phyloP scores from a whole-genome alignment of 2,797 vertebrate species.

The Benthosema pterotum region DNA sequence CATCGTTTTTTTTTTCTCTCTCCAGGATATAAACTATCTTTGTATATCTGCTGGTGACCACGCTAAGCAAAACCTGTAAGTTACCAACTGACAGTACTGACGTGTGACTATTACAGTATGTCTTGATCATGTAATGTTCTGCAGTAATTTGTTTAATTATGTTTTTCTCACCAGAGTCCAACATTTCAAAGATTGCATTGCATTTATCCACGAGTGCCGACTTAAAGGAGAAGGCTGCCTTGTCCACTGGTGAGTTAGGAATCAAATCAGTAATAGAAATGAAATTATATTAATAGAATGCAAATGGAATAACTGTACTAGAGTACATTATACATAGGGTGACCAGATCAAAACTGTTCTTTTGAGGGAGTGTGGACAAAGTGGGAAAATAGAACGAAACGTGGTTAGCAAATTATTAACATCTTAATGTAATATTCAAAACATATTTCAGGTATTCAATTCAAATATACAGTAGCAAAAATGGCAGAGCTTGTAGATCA shows the following conservation, averaged over 20 bases:
- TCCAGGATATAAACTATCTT: slow-evolving; percentile 91
- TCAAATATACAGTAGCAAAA: too few relatives aligned
- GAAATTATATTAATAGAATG: too few relatives aligned
- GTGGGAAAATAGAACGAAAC: too few relatives aligned
- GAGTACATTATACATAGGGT: too few relatives aligned
- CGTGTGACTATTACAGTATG: background rate
- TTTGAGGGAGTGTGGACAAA: too few relatives aligned
- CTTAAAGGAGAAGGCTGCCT: slow-evolving; percentile 89
- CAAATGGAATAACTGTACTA: too few relatives aligned
- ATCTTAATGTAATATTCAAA: too few relatives aligned
- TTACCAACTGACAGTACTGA: slow-evolving; percentile 41
- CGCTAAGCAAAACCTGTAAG: slow-evolving; percentile 94
- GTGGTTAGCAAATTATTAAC: too few relatives aligned
- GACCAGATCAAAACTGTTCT: too few relatives aligned
- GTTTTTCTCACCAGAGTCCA: slow-evolving; percentile 75
- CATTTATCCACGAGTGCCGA: slow-evolving; percentile 90
- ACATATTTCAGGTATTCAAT: too few relatives aligned
- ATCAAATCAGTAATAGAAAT: background rate
- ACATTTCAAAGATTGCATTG: slow-evolving; percentile 92
- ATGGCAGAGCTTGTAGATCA: too few relatives aligned
- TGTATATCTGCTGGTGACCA: slow-evolving; percentile 93
- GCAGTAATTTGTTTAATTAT: background rate
- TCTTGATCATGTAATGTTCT: background rate
- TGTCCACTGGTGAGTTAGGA: slow-evolving; percentile 87
- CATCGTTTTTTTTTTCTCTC: slow-evolving; percentile 35